Evolutionary conservation across 2,113 vertebrate genomes (phyloP).

Genomic region (Amia ocellicauda): DNA sequence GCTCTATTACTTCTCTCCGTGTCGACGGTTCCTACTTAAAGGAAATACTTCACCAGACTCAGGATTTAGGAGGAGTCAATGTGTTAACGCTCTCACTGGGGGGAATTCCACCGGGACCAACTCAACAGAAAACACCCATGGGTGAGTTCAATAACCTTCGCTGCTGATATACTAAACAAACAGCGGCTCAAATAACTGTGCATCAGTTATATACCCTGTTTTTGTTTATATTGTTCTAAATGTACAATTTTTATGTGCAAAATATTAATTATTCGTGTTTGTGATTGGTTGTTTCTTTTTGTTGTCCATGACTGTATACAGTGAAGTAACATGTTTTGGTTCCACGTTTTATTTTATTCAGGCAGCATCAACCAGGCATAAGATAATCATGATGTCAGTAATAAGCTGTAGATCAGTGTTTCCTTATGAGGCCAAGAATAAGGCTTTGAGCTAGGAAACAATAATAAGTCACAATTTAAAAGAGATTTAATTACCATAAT

Average conservation of each 20-base stretch:
- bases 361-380: not conserved
- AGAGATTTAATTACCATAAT: constrained; percentile 4
- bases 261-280: too few relatives aligned
- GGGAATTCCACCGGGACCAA: constrained; percentile 74
- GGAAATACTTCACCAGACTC: constrained; percentile 76
- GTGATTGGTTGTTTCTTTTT: too few relatives aligned
- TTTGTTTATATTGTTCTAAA: too few relatives aligned
- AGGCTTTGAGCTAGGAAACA: not conserved
- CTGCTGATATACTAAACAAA: too few relatives aligned
- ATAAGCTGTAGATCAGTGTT: not conserved
- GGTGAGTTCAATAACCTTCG: too few relatives aligned
- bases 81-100: constrained; percentile 89
- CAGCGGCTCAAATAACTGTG: too few relatives aligned
- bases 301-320: too few relatives aligned
- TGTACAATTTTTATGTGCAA: too few relatives aligned
- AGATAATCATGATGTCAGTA: not conserved
- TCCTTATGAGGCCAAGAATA: not conserved
- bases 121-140: constrained; percentile 69
- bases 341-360: not conserved
- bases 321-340: too few relatives aligned
- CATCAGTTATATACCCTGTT: too few relatives aligned
- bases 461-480: not conserved
- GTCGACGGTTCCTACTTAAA: constrained; percentile 67
- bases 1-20: constrained; percentile 68
- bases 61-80: constrained; percentile 85